These are phyloP conservation scores for Drosophila sp. DNA, from an alignment of 1,140 invertebrate species.

Conservation along the genomic window DNA sequence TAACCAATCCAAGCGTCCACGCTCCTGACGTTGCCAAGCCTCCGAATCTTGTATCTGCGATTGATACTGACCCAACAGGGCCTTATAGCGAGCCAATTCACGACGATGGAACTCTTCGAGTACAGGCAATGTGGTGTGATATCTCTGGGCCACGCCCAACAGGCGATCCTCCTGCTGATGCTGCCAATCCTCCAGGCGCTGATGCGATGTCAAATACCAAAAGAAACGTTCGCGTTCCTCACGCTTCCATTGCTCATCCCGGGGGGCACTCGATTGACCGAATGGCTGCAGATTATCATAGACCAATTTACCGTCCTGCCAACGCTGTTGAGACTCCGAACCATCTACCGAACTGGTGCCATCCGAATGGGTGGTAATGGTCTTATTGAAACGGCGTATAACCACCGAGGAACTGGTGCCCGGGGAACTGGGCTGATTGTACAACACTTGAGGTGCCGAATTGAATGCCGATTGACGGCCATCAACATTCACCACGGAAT, in stretches of 20 bases:
- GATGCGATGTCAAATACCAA: constrained; percentile 66
- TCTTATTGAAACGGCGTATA: constrained; percentile 61
- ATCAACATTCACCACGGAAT: constrained; percentile 58
- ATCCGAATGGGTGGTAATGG: constrained; percentile 59
- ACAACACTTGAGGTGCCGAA: constrained; percentile 25
- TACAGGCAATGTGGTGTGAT: constrained; percentile 55
- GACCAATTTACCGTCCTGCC: constrained; percentile 71
- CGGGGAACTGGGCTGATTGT: constrained; percentile 27
- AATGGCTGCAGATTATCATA: constrained; percentile 65
- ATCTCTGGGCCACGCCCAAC: constrained; percentile 59
- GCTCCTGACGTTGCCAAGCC: constrained; percentile 68
- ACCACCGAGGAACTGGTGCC: constrained; percentile 49
- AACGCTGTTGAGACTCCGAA: constrained; percentile 61
- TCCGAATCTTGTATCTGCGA: constrained; percentile 50
- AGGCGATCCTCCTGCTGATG: constrained; percentile 76
- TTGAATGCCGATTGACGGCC: neutral
- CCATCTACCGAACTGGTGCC: constrained; percentile 67
- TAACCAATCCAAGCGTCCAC: constrained; percentile 72
- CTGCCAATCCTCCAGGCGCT: constrained; percentile 72
- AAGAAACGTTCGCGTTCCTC: constrained; percentile 79
- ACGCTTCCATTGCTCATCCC: constrained; percentile 76
- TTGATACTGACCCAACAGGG: constrained; percentile 64
- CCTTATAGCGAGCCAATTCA: constrained; percentile 66
- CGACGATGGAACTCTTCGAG: constrained; percentile 72
- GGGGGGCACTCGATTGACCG: constrained; percentile 47